Percentiles rank a stretch among this genome's conserved stretches.
Evolutionary conservation across 30 jellyfish, hydroid and myxozoan genomes (phyloP).

Genomic region (Turritopsis dohrnii): DNA sequence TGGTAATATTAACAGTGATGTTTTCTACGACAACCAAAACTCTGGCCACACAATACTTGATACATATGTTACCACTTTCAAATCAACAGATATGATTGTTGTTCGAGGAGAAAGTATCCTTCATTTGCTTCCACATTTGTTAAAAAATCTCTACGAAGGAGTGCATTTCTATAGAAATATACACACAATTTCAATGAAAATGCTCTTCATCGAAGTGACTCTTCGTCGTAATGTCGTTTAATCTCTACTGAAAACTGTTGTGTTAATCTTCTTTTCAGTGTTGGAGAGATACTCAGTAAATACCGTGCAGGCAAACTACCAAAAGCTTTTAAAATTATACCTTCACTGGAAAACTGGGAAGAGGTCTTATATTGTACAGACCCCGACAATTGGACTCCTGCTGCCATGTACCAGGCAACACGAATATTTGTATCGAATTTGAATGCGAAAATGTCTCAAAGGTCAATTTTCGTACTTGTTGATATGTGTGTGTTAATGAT

Average conservation of each 20-base stretch:
- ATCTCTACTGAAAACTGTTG: not conserved
- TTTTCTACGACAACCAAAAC: too few species aligned
- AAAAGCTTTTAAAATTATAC: slow-evolving; percentile 88
- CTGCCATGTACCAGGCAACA: slow-evolving; percentile 92
- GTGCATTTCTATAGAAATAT: too few species aligned
- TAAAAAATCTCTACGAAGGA: too few species aligned
- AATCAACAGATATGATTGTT: too few species aligned
- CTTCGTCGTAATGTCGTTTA: too few species aligned
- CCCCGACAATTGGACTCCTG: slow-evolving; percentile 98
- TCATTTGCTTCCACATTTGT: too few species aligned
- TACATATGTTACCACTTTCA: too few species aligned
- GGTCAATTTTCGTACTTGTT: slow-evolving; percentile 16
- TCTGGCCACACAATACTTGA: too few species aligned
- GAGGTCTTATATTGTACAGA: slow-evolving; percentile 72
- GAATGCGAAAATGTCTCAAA: slow-evolving; percentile 84
- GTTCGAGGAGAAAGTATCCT: too few species aligned
- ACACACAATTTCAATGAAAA: too few species aligned
- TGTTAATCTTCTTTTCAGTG: slow-evolving; percentile 37
- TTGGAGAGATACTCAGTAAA: slow-evolving; percentile 78
- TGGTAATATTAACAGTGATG: too few species aligned
- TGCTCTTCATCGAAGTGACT: too few species aligned
- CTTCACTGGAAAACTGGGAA: slow-evolving; percentile 82
- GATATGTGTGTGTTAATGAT: not conserved
- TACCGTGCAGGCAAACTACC: slow-evolving; percentile 93
- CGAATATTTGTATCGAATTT: slow-evolving; percentile 73